Base-by-base conservation (phyloP, 2,888 invertebrate species). In the Drosophila kanekoi region DNA sequence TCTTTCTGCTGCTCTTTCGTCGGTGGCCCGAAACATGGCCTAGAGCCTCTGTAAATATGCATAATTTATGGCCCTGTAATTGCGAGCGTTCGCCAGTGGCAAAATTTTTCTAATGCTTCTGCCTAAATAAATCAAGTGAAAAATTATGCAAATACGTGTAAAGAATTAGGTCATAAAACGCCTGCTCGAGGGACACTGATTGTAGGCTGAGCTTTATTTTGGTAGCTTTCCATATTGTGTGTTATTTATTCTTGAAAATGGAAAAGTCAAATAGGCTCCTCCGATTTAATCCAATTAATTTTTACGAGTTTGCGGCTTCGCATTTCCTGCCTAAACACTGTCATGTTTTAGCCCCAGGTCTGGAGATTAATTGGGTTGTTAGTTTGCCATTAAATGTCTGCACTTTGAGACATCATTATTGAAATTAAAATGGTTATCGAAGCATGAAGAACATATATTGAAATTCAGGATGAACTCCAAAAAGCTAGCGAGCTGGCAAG, bases 41-140 rank as follows among this genome's bases (percentile, higher is more conserved):
- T 38, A 37, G 14, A 56, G 28, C 74, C 54, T 44, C 35, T 57
- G 45, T 49, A 56, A 67, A 75, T 67, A 65, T 86, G 66, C 80
- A 82, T 88, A 82, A 86, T 82, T 88, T 77, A 86, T 88, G 68
- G 53, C 18, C 43, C 54, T 49, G 54, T 66, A 87, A 81, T 87
- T 76, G 82, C 49, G 51, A 52, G 48, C 51, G 57, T 41, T 68
- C 20, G 64, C 79, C 71, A 20, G 23, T 53, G 76, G 76, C 60
- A 67, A 79, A 28, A 56, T 68, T 65, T 62, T 56, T 67, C 66
- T 72, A 70, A 77, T 67, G 71, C 49, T 86, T 79, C 71, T 68
- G 58, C 60, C 86, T 53, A 72, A 80, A 63, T 74, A 84, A 87
- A 85, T 89, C 87, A 85, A 72, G 65, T 70, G 79, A 72, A 67